Conservation (phyloP, 2,113 vertebrate genomes). For the Odontophorus gujanensis region DNA sequence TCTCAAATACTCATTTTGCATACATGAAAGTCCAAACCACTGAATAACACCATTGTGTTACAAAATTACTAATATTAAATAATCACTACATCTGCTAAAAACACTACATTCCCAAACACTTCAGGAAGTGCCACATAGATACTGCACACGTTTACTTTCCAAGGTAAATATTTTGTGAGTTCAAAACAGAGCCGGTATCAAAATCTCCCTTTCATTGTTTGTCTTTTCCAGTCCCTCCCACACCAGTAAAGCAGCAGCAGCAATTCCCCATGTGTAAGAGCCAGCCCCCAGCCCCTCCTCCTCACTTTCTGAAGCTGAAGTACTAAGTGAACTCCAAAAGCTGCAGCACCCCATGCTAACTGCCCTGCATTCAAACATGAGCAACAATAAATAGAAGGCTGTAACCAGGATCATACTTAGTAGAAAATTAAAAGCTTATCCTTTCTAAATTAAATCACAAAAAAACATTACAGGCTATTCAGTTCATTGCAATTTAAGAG, state of each 20-base stretch:
- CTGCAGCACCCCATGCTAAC: background rate
- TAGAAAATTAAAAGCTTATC: constrained; percentile 17
- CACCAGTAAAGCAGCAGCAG: background rate
- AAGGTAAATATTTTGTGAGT: background rate
- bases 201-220: background rate
- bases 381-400: background rate
- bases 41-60: background rate
- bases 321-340: background rate
- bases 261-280: background rate
- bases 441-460: constrained; percentile 25
- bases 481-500: constrained; percentile 44
- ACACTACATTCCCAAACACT: background rate
- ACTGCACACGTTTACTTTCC: background rate
- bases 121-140: background rate
- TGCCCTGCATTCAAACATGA: background rate
- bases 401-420: background rate
- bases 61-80: background rate
- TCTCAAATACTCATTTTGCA: background rate
- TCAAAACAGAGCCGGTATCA: background rate
- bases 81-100: background rate
- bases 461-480: constrained; percentile 35
- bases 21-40: background rate
- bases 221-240: background rate
- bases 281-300: background rate
- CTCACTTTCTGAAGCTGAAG: background rate